Percentiles rank a stretch among this genome's conserved stretches.
Conservation (phyloP, 2,888 invertebrate species). For the Drosophila gaucha region DNA sequence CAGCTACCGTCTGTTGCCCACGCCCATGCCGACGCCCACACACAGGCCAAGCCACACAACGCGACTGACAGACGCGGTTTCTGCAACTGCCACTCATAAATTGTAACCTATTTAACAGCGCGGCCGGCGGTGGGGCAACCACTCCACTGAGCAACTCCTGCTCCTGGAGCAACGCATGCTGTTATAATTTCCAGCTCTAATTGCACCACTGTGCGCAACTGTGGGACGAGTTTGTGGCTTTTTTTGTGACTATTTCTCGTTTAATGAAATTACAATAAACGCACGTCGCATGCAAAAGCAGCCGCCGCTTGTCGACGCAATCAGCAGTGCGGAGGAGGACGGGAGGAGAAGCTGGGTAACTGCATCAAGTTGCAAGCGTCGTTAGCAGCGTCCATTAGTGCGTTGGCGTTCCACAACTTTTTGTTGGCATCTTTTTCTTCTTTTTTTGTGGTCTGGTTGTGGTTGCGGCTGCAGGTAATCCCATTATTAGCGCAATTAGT, state of each 20-base stretch:
- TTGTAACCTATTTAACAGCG: slow-evolving; percentile 73
- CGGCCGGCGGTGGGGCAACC: slow-evolving; percentile 5
- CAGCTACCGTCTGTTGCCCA: slow-evolving; percentile 24
- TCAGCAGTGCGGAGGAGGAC: slow-evolving; percentile 14
- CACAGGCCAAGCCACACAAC: slow-evolving; percentile 25
- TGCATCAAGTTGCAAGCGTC: slow-evolving; percentile 36
- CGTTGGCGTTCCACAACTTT: slow-evolving; percentile 64
- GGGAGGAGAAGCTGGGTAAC: not conserved
- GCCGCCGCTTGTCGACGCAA: slow-evolving; percentile 52
- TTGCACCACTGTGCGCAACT: slow-evolving; percentile 64
- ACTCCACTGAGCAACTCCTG: not conserved
- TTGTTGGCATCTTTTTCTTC: slow-evolving; percentile 16
- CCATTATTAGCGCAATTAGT: slow-evolving; percentile 79
- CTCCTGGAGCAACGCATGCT: slow-evolving; percentile 11
- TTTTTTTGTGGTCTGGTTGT: slow-evolving; percentile 13
- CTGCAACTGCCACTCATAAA: slow-evolving; percentile 68
- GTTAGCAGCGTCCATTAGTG: slow-evolving; percentile 72
- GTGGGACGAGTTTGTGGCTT: slow-evolving; percentile 34
- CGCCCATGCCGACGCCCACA: slow-evolving; percentile 14
- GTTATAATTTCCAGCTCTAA: slow-evolving; percentile 67
- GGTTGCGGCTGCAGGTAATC: slow-evolving; percentile 60
- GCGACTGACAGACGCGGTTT: slow-evolving; percentile 41
- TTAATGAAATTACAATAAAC: slow-evolving; percentile 80
- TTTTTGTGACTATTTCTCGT: slow-evolving; percentile 72
- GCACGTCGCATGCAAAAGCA: slow-evolving; percentile 58